These are phyloP conservation scores for Temnothorax ravouxi DNA, from an alignment of 2,888 invertebrate genomes.

Conservation along the genomic window DNA sequence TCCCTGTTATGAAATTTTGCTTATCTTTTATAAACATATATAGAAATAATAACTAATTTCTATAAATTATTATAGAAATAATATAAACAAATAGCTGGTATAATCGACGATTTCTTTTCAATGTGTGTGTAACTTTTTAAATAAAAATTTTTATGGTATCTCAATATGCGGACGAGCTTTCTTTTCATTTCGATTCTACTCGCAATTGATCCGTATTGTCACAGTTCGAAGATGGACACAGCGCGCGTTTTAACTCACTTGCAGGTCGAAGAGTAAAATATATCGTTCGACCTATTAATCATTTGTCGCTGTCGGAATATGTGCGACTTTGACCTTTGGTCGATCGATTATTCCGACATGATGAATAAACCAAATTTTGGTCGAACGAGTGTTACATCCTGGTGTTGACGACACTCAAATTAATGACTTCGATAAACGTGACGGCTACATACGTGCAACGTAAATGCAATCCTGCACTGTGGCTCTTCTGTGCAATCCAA, in stretches of 20 bases:
- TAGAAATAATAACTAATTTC: neutral
- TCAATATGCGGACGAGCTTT: neutral
- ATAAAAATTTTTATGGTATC: neutral
- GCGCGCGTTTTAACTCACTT: slow-evolving; percentile 14
- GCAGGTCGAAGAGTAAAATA: slow-evolving; percentile 37
- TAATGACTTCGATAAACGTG: slow-evolving; percentile 48
- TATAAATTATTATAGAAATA: neutral
- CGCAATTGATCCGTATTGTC: neutral
- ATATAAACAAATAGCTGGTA: neutral
- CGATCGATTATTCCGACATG: slow-evolving; percentile 51
- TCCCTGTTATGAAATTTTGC: neutral
- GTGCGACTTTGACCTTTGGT: slow-evolving; percentile 27
- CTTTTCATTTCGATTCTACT: neutral
- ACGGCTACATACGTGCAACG: slow-evolving; percentile 13
- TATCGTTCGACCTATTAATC: slow-evolving; percentile 42
- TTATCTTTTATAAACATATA: neutral
- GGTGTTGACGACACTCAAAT: slow-evolving; percentile 43
- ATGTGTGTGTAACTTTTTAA: neutral
- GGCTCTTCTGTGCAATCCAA: slow-evolving; percentile 21
- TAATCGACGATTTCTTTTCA: neutral
- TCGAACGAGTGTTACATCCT: slow-evolving; percentile 47
- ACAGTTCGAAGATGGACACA: slow-evolving; percentile 13
- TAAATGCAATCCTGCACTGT: slow-evolving; percentile 25
- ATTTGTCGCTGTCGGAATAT: slow-evolving; percentile 39
- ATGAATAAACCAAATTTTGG: slow-evolving; percentile 54